These are phyloP conservation scores for Amazona ochrocephala DNA, from an alignment of 2,797 vertebrate genomes.

Conservation along the genomic window DNA sequence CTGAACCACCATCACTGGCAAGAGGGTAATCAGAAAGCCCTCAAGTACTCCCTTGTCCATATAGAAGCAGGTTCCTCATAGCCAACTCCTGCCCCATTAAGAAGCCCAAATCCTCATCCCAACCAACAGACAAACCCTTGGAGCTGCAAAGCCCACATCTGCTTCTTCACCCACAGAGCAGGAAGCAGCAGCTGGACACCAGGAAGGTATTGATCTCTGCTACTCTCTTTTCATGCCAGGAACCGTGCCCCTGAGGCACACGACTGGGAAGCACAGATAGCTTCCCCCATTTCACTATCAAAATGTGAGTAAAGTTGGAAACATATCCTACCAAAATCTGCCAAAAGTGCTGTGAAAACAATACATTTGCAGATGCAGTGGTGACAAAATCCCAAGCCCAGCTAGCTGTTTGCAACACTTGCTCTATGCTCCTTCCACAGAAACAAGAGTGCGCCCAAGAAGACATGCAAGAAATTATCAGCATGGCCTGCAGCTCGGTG, in stretches of 20 bases:
- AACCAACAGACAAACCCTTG: background rate
- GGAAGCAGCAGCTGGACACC: background rate
- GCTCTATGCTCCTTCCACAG: background rate
- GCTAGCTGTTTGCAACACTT: background rate
- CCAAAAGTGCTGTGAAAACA: background rate
- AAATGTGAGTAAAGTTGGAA: background rate
- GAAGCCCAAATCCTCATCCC: background rate
- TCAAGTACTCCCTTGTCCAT: background rate
- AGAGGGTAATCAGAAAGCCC: background rate
- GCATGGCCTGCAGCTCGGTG: accelerated
- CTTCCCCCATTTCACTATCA: background rate
- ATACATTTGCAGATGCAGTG: background rate
- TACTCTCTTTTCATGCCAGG: background rate
- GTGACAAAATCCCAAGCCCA: background rate
- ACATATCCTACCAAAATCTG: background rate
- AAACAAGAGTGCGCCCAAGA: background rate
- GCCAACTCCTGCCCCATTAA: background rate
- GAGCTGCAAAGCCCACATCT: background rate
- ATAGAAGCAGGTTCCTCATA: background rate
- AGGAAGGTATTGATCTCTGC: background rate
- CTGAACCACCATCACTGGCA: background rate
- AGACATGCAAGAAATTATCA: background rate
- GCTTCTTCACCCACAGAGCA: background rate
- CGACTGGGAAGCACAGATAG: background rate
- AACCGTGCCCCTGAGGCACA: background rate